Evolutionary conservation across 1,140 invertebrate genomes (phyloP), one percentile per base, ranked within the genome.

Genomic region (Cyphomyrmex costatus): DNA sequence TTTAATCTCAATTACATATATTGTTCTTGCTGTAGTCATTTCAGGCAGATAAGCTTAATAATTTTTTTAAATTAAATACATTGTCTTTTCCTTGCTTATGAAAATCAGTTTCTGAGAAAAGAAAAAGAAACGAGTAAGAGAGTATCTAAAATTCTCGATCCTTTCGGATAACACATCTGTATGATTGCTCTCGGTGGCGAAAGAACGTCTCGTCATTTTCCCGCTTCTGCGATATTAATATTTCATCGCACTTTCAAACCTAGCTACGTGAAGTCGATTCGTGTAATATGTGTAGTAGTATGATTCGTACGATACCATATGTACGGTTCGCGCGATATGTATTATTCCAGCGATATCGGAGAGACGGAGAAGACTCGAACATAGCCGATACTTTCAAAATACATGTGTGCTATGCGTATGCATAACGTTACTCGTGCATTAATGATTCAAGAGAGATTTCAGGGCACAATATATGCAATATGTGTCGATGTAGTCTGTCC

Each of bases 311-410:
- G 51, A 60, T 46, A 16, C 60, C 36, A 60, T 46, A 60, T 60
- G 51, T 53, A 71, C 51, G 36, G 0, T 60, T 82, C 30, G n/a
- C 51, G n/a, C 49, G 68, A 74, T 33, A 73, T 83, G 68, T 42
- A 83, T 74, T 82, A 82, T 82, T 82, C 68, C 19, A 24, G 14
- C 46, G 33, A 73, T 83, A 56, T 49, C 36, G 46, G 30, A 46
- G 36, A 46, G 2, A 5, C 3, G 6, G 8, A 12, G 12, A 3
- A 16, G 7, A 5, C 6, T 56, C 14, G 21, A 49, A 33, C n/a
- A 49, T 5, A 68, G 19, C 60, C 24, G 12, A 3, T 14, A 5
- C 24, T 73, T 46, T 60, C 49, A 70, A 56, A 12, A 6, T 82
- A 60, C 21, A 65, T 24, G 27, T 60, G 14, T 46, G 12, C 42